Base-by-base conservation (phyloP, 2,888 invertebrate species). In the Andrena fulva region DNA sequence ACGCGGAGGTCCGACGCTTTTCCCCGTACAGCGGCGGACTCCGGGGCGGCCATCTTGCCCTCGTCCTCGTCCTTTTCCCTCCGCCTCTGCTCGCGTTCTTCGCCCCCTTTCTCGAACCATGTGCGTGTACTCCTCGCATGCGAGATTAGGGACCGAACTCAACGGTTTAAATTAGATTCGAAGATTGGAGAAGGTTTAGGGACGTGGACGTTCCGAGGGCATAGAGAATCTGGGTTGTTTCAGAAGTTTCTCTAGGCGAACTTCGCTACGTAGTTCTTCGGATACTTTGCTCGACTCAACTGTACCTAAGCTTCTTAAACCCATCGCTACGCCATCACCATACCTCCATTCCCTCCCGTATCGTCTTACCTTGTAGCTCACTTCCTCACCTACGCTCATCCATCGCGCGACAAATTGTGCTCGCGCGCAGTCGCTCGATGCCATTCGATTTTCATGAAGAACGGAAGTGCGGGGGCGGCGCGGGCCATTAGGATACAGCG, bases 31-130 rank as follows among this genome's bases (percentile, higher is more conserved):
- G 88, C 88, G 89, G 86, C 86, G 85, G 72, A 35, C 54, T n/a
- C 78, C 24, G 80, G 12, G 89, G 20, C 91, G 90, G 91, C 91
- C 91, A 91, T 91, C 89, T 91, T 91, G 91, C 84, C 66, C 89
- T 87, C 83, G 80, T 82, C 89, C 80, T 85, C 81, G 75, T 84
- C 70, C 85, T 86, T 81, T 66, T 77, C 76, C 63, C 66, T 62
- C 50, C 73, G 27, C 64, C 66, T 63, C 33, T 33, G 60, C 62
- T 48, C 64, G n/a, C 29, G 42, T 66, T 67, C 77, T 70, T 62
- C 64, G 27, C 62, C 83, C 69, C 52, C 66, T 68, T 64, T 50
- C 69, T 5, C 7, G 16, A 24, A 35, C n/a, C 35, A 10, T 31
- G 16, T 59, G 29, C 62, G 59, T 48, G 56, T 54, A 62, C 54